Base-by-base conservation (phyloP, 1,140 invertebrate genomes). In the Triops cancriformis region DNA sequence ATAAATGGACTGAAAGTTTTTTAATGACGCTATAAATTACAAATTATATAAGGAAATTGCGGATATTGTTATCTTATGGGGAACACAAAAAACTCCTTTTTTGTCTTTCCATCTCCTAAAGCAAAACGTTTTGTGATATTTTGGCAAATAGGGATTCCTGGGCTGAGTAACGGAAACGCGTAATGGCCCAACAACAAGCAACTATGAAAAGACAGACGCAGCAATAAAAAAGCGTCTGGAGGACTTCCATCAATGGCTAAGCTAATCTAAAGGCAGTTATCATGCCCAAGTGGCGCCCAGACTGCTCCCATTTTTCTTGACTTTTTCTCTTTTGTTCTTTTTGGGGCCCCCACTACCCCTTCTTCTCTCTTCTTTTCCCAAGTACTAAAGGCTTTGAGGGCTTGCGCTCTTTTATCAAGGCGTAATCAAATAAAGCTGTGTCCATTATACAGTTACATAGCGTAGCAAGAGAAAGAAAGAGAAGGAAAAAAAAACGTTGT, bases 211-310 rank as follows among this genome's bases (percentile, higher is more conserved):
- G 51, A 64, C 51, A 64, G 51, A 64, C 51, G 51, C 51, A 23
- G 51, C 51, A 64, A 64, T 64, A 64, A 64, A 64, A 64, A 64
- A 64, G 51, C 14, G 51, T 64, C 51, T 64, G 51, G 51, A 64
- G 51, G 14, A 64, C 51, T 64, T 64, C 51, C 51, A 64, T 64
- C 51, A 64, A 64, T 64, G 51, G 51, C 51, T 64, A 64, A 64
- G 51, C 51, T 64, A 64, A 64, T 64, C 51, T 64, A 64, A 64
- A 64, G 51, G 51, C 51, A 23, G 51, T 64, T 64, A 64, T 64
- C 51, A 64, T 64, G 51, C 51, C 51, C 51, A 64, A 64, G 51
- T 64, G 51, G 51, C 51, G 51, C 51, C 51, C 51, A 64, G 51
- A 64, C 51, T 64, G 51, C 51, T 64, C 51, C 51, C 51, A 64